Evolutionary conservation across 2,797 vertebrate genomes (phyloP), one percentile per base, ranked within the genome.

Genomic region (Poecilia velifera): DNA sequence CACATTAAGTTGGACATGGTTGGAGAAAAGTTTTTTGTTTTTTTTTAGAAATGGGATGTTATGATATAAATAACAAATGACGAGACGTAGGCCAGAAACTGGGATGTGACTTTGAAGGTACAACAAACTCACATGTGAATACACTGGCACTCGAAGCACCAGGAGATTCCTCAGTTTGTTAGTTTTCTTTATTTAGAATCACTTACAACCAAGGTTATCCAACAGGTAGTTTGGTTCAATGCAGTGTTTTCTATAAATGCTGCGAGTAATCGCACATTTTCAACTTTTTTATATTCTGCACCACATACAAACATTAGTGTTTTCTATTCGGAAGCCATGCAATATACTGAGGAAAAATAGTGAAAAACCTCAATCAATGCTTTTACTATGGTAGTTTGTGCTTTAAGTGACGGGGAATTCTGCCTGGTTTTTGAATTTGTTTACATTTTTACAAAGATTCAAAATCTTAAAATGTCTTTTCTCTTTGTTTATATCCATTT

Each of bases 1-100:
- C 34, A 39, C 62, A 66, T 16, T 39, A 36, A 39, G 18, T 39
- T 53, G 51, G 51, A 53, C 51, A 10, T 25, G 22, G 51, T 53
- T 22, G 22, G 51, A 53, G 51, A 9, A 25, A 22, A 22, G 7
- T 2, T 3, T 9, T 34, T 25, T n/a, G n/a, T n/a, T 53, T 13
- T 47, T 47, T 47, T 47, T 20, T 3, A 82, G 79, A 84, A 89
- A 88, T 80, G 78, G 88, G 81, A 85, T 81, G 79, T 90, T 89
- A 85, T 90, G 22, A 86, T 92, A 92, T 94, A 28, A 57, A 57
- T 10, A 57, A 57, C 9, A n/a, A 55, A 55, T 10, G 53, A 93
- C 76, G 81, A 84, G 79, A 89, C 34, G 13, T 6, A 6, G n/a
- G 28, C 81, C 41, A 20, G 77, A 90, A 93, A 79, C 78, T 74